Base-by-base conservation (phyloP, 2,888 invertebrate species). In the Drosophila anomelani region DNA sequence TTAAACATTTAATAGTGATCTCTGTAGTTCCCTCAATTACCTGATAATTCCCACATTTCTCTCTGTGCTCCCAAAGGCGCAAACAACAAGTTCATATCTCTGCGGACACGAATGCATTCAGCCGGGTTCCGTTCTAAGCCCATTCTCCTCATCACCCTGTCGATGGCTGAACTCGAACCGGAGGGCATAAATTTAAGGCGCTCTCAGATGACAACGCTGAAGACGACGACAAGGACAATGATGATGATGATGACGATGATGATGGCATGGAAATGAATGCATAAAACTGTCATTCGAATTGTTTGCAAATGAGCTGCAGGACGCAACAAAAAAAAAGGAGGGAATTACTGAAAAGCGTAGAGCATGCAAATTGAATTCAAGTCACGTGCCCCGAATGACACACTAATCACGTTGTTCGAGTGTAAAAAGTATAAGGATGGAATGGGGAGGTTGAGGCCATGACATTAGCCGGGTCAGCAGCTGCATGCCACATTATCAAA, bases 331-430 rank as follows among this genome's bases (percentile, higher is more conserved):
- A 49, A 53, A 29, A 29, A 15, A 5, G 29, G 44, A 51, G 34
- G 60, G 57, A 54, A 64, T 64, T 56, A 58, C 63, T 66, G 51
- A 46, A 47, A 26, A 47, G 46, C 47, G 36, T 55, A 55, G 29
- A 58, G 56, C 56, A 58, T 55, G 36, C 61, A 87, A 85, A 77
- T 82, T 77, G 69, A 77, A 83, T 87, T 75, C 75, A 58, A 85
- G 82, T 79, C 82, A 83, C 82, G 82, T 83, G 85, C 85, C 63
- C 54, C 61, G 72, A 79, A 79, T 79, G 82, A 81, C 88, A 85
- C 72, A 79, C 85, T 87, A 87, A 83, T 85, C 85, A 75, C 72
- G 66, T 67, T 73, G 29, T 59, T 77, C 69, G 66, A 75, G 75
- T 56, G 55, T 46, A 63, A 55, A 56, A 39, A 53, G 20, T 20